Conservation (phyloP, 2,888 invertebrate species). For the Deilephila porcellus region DNA sequence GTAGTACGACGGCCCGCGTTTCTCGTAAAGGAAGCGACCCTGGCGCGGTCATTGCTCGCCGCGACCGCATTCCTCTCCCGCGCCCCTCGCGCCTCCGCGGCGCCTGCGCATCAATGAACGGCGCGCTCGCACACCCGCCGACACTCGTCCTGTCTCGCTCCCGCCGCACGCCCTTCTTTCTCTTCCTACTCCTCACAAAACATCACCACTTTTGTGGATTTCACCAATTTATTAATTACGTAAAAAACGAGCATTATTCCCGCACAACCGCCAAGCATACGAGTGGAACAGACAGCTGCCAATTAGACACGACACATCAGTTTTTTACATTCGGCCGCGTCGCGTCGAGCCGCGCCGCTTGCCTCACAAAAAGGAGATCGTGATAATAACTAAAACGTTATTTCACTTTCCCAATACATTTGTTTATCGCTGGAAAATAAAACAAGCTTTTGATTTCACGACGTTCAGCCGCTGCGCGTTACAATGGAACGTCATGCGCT, state of each 20-base stretch:
- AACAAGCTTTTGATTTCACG: neutral
- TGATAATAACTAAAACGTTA: constrained; percentile 19
- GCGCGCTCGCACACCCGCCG: constrained; percentile 73
- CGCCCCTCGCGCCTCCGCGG: constrained; percentile 64
- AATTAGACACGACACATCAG: constrained; percentile 5
- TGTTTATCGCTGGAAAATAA: constrained; percentile 9
- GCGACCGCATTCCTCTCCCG: constrained; percentile 81
- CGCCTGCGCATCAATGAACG: constrained; percentile 84
- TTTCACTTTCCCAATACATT: constrained; percentile 22
- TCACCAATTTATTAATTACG: constrained; percentile 8
- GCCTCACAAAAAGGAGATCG: constrained; percentile 21
- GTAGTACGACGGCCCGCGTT: constrained; percentile 82
- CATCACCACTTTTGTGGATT: constrained; percentile 12
- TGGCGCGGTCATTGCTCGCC: constrained; percentile 85
- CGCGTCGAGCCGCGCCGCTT: constrained; percentile 11
- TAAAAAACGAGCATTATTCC: constrained; percentile 8
- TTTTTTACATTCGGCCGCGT: neutral
- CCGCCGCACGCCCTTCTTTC: constrained; percentile 52
- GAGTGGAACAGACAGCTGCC: neutral
- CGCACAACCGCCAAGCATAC: neutral
- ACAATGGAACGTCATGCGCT: neutral
- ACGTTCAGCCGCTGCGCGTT: neutral
- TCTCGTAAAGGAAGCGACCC: constrained; percentile 85
- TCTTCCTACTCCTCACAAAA: constrained; percentile 31
- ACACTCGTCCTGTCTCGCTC: constrained; percentile 68